phyloP scores from a whole-genome alignment of 2,888 invertebrate species.

The Ametastegia equiseti region DNA sequence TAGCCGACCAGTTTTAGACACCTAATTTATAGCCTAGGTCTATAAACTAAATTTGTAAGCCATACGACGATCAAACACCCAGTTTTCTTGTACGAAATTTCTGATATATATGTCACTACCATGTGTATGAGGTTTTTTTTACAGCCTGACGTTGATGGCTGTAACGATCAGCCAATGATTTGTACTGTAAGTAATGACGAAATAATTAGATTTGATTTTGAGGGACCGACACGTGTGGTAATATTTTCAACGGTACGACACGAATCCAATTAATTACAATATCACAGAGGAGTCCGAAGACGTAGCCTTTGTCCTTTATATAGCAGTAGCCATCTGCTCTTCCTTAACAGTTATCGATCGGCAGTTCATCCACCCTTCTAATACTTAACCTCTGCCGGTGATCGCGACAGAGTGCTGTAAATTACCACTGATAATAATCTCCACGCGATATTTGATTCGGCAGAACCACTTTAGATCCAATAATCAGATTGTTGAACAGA shows the following conservation, averaged over 20 bases:
- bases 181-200: too few species aligned
- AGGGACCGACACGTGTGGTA: not conserved
- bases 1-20: not conserved
- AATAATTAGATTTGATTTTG: not conserved
- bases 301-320: constrained; percentile 28
- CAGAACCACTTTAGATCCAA: constrained; percentile 23
- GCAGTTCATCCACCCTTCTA: constrained; percentile 42
- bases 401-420: constrained; percentile 37
- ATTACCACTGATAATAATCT: constrained; percentile 40
- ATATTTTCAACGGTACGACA: not conserved
- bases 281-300: constrained; percentile 10
- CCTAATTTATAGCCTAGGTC: constrained; percentile 2
- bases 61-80: too few species aligned
- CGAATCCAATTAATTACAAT: constrained; percentile 29
- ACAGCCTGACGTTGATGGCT: not conserved
- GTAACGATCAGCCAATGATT: not conserved
- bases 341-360: constrained; percentile 42
- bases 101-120: too few species aligned
- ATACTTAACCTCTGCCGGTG: constrained; percentile 42
- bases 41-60: not conserved
- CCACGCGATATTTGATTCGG: constrained; percentile 32
- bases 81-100: too few species aligned
- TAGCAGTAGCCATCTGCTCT: constrained; percentile 32
- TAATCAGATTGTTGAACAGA: constrained; percentile 12
- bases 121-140: not conserved